A percentile compares a stretch with the other conserved stretches of the same genome.
phyloP scores from a whole-genome alignment of 2,113 vertebrate species.

The Symphodus melops region DNA sequence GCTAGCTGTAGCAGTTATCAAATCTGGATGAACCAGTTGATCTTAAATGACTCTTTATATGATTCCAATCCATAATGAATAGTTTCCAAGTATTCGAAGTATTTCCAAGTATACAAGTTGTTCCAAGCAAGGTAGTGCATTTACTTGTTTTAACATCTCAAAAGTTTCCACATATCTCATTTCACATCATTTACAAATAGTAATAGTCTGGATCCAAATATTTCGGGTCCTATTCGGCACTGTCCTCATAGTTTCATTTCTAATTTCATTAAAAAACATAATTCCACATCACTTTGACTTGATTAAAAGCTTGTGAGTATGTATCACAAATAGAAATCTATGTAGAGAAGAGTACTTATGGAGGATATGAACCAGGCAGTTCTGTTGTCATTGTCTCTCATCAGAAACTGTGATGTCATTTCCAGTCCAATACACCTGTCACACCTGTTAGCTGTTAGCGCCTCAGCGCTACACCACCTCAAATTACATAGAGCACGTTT shows the following conservation, averaged over 20 bases:
- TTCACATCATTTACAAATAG: too few relatives aligned
- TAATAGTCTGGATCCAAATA: neutral
- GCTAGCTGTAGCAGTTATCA: neutral
- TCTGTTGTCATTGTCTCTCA: slow-evolving; percentile 11
- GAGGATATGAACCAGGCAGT: neutral
- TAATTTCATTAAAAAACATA: neutral
- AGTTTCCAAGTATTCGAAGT: too few relatives aligned
- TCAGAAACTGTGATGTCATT: slow-evolving; percentile 29
- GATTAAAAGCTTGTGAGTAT: neutral
- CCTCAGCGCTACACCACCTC: slow-evolving; percentile 4
- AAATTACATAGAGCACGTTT: slow-evolving; percentile 20
- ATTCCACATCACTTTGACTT: neutral
- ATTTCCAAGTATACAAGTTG: too few relatives aligned
- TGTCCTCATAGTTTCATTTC: neutral
- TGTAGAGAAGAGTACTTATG: neutral
- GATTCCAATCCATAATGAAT: neutral
- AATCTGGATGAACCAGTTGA: slow-evolving; percentile 42
- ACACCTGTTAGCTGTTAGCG: slow-evolving; percentile 54
- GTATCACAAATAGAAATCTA: neutral
- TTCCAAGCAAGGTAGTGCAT: too few relatives aligned
- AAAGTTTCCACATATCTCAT: neutral
- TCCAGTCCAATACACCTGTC: slow-evolving; percentile 49
- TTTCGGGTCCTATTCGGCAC: neutral
- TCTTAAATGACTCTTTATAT: neutral
- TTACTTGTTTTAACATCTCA: neutral